Percentiles rank a stretch among this genome's conserved stretches.
These are phyloP conservation scores for Aselliscus stoliczkanus DNA, from an alignment of 2,797 vertebrate genomes.

Conservation along the genomic window DNA sequence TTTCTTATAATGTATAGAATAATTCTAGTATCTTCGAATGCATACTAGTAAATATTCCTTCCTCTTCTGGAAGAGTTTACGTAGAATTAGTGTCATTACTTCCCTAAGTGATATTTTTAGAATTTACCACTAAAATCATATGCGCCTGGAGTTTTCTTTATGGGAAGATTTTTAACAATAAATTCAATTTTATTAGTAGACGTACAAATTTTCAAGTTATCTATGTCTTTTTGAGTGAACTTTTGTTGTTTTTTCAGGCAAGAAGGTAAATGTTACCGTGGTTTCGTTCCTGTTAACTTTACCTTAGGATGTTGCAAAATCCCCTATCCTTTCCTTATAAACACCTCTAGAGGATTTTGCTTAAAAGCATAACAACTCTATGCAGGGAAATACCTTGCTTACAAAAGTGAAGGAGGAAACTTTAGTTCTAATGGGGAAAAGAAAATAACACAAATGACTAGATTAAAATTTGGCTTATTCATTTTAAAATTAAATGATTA, in stretches of 20 bases:
- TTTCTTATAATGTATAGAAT: neutral
- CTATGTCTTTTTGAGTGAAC: neutral
- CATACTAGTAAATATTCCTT: neutral
- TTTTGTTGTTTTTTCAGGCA: neutral
- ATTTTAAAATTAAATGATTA: neutral
- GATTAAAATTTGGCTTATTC: neutral
- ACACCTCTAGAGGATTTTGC: neutral
- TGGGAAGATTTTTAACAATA: neutral
- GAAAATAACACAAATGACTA: neutral
- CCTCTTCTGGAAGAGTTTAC: neutral
- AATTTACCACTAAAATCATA: neutral
- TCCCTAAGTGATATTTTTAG: neutral
- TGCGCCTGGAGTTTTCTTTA: neutral
- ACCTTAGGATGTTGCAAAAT: neutral
- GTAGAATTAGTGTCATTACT: neutral
- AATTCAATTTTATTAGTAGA: neutral
- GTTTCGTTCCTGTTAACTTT: neutral
- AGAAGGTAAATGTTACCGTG: neutral
- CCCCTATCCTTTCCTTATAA: neutral
- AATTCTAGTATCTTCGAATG: neutral
- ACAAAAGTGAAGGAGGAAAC: neutral
- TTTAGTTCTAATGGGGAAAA: neutral
- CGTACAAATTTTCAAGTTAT: neutral
- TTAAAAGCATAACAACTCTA: neutral
- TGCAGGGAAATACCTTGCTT: neutral